Conservation (phyloP, 2,113 vertebrate genomes). For the Grus americana region DNA sequence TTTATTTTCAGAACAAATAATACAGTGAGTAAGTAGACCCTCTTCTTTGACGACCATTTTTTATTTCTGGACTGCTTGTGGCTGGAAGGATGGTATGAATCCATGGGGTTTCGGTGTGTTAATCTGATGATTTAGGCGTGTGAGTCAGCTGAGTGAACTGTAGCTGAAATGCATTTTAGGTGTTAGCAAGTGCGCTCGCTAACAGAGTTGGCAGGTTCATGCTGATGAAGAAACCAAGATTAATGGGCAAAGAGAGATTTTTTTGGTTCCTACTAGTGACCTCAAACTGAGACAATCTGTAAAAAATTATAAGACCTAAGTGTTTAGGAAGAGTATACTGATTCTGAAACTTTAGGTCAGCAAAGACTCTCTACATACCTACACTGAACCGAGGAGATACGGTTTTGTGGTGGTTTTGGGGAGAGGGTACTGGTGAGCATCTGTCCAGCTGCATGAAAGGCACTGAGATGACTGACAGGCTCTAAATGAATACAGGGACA, state of each 20-base stretch:
- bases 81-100: background rate
- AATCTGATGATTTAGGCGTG: background rate
- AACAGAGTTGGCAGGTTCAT: background rate
- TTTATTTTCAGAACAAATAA: background rate
- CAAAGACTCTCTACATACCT: background rate
- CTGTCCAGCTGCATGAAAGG: background rate
- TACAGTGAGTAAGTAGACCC: background rate
- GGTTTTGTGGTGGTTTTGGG: background rate
- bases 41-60: background rate
- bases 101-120: accelerated
- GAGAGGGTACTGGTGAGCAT: background rate
- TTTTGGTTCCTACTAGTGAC: background rate
- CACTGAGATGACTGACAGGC: background rate
- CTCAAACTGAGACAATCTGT: background rate
- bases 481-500: background rate
- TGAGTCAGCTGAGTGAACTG: background rate
- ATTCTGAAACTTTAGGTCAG: background rate
- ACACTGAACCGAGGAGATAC: background rate
- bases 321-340: background rate
- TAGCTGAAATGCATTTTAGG: background rate
- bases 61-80: background rate
- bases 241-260: background rate
- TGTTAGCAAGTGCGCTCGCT: background rate
- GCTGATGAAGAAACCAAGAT: background rate
- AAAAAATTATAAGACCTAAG: background rate